Base-by-base conservation (phyloP, 2,888 invertebrate genomes). In the Chirona hameri region DNA sequence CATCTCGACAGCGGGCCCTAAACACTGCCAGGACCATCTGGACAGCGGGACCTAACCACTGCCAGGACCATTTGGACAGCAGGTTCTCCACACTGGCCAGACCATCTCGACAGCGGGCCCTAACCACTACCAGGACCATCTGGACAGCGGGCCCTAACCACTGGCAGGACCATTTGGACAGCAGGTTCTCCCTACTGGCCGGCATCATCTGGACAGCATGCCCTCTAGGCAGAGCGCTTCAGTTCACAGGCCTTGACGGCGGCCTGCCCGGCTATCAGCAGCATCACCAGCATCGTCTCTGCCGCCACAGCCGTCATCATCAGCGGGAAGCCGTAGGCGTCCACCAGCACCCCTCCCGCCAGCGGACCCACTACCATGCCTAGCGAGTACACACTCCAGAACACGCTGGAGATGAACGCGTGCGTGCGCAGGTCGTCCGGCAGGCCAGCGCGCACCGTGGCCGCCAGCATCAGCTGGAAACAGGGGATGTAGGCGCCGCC, bases 401-500 rank as follows among this genome's bases (percentile, higher is more conserved):
- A 79, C 18, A 52, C 79, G 79, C 48, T 27, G 14, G 79, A 79
- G 27, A 52, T 46, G 79, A 79, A 27, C 14, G 79, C 79, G 27
- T 79, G 79, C 27, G 79, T 79, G 79, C 27, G n/a, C 27, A 79
- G 79, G 48, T 48, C 48, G 79, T 79, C 48, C 5, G 24, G 48
- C 27, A 79, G 79, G 15, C 79, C 79, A 52, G 7, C 18, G n/a
- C 52, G n/a, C 52, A 52, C 27, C n/a, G 14, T 31, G 3, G n/a
- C 27, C 14, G 4, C n/a, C 79, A 79, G 52, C 79, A 79, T 79
- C 48, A n/a, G 79, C 79, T 48, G n/a, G 48, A 48, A 48, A 12
- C 48, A 48, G 48, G 48, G 48, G 48, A 48, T 48, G 48, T 10
- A 48, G 9, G 79, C 79, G 79, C 79, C 79, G n/a, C 48, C 79